Percentiles rank a stretch among this genome's conserved stretches.
These are phyloP conservation scores for Anhinga anhinga DNA, from an alignment of 2,113 vertebrate species.

Conservation along the genomic window DNA sequence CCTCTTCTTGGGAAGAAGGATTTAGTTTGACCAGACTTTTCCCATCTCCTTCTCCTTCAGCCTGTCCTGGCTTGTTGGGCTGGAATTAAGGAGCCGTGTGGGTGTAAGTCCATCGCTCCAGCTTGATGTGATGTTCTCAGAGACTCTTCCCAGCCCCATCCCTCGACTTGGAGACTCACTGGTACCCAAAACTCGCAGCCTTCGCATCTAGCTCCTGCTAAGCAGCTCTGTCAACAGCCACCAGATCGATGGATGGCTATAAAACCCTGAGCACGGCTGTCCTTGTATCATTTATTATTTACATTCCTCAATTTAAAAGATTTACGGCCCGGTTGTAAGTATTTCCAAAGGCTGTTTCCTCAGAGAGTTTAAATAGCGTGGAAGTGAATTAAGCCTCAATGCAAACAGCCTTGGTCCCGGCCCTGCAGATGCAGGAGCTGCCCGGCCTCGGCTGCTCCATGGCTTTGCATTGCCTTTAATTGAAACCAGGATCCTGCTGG, in stretches of 20 bases:
- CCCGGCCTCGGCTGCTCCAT: fast-evolving
- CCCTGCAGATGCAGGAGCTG: neutral
- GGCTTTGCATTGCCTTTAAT: fast-evolving
- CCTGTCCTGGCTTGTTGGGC: neutral
- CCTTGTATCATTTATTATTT: constrained; percentile 30
- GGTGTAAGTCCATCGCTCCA: fast-evolving
- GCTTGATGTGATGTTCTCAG: neutral
- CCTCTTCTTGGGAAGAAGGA: neutral
- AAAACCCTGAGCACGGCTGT: neutral
- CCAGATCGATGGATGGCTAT: neutral
- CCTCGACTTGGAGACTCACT: fast-evolving
- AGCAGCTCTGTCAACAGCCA: neutral
- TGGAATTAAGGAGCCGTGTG: fast-evolving
- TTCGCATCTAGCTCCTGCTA: fast-evolving
- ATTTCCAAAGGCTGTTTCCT: constrained; percentile 21
- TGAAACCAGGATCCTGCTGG: neutral
- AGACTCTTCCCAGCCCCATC: neutral
- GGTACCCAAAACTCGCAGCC: neutral
- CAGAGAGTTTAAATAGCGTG: neutral
- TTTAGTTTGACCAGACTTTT: neutral
- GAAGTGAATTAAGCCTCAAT: neutral
- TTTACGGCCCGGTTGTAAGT: constrained; percentile 12
- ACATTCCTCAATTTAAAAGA: constrained; percentile 25
- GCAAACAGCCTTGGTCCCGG: neutral
- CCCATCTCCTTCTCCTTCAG: neutral